Percentiles rank a stretch among this genome's conserved stretches.
phyloP scores from a whole-genome alignment of 2,888 invertebrate genomes.

The Orgyia antiqua region DNA sequence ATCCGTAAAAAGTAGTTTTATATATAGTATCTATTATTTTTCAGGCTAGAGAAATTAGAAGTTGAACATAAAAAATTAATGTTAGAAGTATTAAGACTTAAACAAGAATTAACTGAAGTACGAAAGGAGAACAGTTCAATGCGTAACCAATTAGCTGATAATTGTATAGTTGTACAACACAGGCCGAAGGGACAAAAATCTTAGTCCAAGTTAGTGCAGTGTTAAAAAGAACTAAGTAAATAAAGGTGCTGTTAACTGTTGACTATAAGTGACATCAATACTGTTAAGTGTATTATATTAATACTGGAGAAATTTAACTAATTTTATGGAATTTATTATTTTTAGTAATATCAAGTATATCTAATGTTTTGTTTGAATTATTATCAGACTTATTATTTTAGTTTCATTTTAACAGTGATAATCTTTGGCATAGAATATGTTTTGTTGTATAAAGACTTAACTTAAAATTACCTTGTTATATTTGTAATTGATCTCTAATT shows the following conservation, averaged over 20 bases:
- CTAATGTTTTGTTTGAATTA: too few relatives aligned
- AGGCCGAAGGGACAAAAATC: conserved; percentile 58
- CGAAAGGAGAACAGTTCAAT: conserved; percentile 87
- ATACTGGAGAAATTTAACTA: conserved; percentile 20
- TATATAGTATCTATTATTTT: too few relatives aligned
- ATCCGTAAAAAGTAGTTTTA: too few relatives aligned
- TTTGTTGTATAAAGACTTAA: too few relatives aligned
- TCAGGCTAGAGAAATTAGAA: conserved; percentile 65
- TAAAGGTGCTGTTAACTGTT: conserved; percentile 36
- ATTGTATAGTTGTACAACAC: conserved; percentile 73
- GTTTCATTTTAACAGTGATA: too few relatives aligned
- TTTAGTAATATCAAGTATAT: too few relatives aligned
- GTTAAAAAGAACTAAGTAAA: conserved; percentile 25
- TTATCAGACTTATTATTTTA: too few relatives aligned
- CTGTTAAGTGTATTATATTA: conserved; percentile 3
- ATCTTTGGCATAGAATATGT: too few relatives aligned
- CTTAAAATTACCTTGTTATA: too few relatives aligned
- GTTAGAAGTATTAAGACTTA: conserved; percentile 83
- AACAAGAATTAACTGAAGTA: conserved; percentile 84
- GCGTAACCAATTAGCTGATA: conserved; percentile 80
- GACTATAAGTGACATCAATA: conserved; percentile 23
- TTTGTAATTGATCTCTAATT: too few relatives aligned
- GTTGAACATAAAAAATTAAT: conserved; percentile 85
- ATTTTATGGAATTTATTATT: too few relatives aligned
- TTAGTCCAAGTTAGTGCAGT: conserved; percentile 40